Percentiles rank a stretch among this genome's conserved stretches.
These are phyloP conservation scores for Neelides sp. DNA, from an alignment of 1,140 invertebrate genomes.

Conservation along the genomic window DNA sequence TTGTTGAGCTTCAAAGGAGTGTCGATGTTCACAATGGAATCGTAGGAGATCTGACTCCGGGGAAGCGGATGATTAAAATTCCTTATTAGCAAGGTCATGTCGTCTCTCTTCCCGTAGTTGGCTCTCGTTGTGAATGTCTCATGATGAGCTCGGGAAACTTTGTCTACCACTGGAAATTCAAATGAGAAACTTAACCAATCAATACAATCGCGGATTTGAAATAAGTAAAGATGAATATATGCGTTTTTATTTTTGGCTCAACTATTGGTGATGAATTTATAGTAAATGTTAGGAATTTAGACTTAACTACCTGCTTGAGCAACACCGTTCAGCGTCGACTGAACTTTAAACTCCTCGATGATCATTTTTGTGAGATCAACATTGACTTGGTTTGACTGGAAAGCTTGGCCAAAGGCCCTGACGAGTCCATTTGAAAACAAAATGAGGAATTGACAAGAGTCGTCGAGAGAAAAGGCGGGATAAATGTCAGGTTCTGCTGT, in stretches of 20 bases:
- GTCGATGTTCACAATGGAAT: too few relatives aligned
- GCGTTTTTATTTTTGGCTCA: too few relatives aligned
- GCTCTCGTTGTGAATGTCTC: conserved; percentile 45
- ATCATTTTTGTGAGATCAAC: conserved; percentile 64
- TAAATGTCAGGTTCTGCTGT: conserved; percentile 70
- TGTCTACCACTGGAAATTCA: too few relatives aligned
- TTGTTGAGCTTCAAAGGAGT: too few relatives aligned
- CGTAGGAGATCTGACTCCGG: too few relatives aligned
- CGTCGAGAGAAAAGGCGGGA: conserved; percentile 62
- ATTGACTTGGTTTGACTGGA: conserved; percentile 62
- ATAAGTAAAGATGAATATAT: too few relatives aligned
- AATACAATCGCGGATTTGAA: too few relatives aligned
- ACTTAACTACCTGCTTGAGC: conserved; percentile 75
- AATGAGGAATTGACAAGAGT: conserved; percentile 64
- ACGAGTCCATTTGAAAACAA: conserved; percentile 74
- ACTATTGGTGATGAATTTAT: too few relatives aligned
- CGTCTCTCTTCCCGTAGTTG: conserved; percentile 47
- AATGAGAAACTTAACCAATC: too few relatives aligned
- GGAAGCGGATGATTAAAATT: conserved; percentile 73
- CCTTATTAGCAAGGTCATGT: conserved; percentile 70
- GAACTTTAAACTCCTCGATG: conserved; percentile 64
- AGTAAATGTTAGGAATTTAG: too few relatives aligned
- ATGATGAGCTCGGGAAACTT: conserved; percentile 68
- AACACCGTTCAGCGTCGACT: conserved; percentile 64
- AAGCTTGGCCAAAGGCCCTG: conserved; percentile 67